phyloP scores from a whole-genome alignment of 2,797 vertebrate species.

The Babyrousa celebensis region DNA sequence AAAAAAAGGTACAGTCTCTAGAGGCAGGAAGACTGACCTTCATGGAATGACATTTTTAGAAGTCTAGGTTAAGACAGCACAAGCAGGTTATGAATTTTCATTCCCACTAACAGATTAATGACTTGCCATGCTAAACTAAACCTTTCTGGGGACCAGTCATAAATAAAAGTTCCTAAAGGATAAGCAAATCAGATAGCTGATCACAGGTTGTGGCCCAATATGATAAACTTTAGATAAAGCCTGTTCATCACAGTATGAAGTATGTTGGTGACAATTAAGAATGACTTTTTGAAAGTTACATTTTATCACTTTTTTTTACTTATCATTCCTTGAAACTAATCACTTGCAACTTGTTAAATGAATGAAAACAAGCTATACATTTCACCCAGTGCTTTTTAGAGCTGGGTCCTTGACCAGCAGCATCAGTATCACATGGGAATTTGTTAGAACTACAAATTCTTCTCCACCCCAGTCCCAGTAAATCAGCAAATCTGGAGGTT shows the following conservation, averaged over 20 bases:
- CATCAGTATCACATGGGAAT: not conserved
- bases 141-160: not conserved
- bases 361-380: not conserved
- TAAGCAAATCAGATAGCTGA: not conserved
- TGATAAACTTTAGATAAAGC: not conserved
- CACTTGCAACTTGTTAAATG: not conserved
- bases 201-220: not conserved
- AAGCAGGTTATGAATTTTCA: constrained; percentile 1
- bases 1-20: not conserved
- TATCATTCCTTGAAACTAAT: constrained; percentile 19
- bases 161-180: constrained; percentile 21
- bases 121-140: not conserved
- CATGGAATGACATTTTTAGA: not conserved
- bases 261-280: not conserved
- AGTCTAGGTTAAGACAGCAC: not conserved
- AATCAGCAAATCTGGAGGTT: not conserved
- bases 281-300: not conserved
- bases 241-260: not conserved
- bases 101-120: not conserved
- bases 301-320: constrained; percentile 1
- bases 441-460: constrained; percentile 11
- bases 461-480: not conserved
- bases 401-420: not conserved
- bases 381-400: constrained; percentile 40
- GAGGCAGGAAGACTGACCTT: not conserved